Conservation (phyloP, 64 coral and sea anemone species). For the Orbicella faveolata region DNA sequence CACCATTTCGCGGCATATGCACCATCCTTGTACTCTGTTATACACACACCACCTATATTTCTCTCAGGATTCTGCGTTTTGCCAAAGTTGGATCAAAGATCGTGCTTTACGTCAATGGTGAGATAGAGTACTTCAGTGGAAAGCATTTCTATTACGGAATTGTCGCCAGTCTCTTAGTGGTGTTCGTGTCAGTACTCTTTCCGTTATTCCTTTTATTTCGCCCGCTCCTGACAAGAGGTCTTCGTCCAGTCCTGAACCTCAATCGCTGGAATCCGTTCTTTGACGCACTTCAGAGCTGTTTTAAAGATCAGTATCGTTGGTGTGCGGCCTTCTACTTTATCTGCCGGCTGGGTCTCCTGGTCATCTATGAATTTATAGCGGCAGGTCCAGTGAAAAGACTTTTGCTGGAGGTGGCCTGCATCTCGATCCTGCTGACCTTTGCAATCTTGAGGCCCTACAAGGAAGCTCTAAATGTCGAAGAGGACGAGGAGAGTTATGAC, state of each 20-base stretch:
- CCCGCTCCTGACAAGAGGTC: background rate
- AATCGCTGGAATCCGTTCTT: constrained; percentile 12
- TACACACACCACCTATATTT: constrained; percentile 69
- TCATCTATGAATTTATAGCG: constrained; percentile 26
- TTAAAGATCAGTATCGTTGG: constrained; percentile 73
- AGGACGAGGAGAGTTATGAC: constrained; percentile 18
- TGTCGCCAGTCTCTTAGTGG: background rate
- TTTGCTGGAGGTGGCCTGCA: constrained; percentile 48
- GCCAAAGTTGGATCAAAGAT: constrained; percentile 40
- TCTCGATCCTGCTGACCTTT: constrained; percentile 47
- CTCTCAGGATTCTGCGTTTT: constrained; percentile 48
- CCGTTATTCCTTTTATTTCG: constrained; percentile 52
- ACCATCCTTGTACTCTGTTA: constrained; percentile 86
- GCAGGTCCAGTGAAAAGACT: constrained; percentile 11
- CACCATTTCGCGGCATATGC: constrained; percentile 70
- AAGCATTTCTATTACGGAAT: constrained; percentile 64
- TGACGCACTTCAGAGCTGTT: constrained; percentile 39
- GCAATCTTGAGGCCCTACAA: constrained; percentile 68
- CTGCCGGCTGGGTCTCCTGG: constrained; percentile 37
- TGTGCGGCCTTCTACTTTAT: constrained; percentile 79
- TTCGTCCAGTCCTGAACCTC: constrained; percentile 28
- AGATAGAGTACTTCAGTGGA: constrained; percentile 42
- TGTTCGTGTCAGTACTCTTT: constrained; percentile 35
- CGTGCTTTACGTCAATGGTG: constrained; percentile 41
- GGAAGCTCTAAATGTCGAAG: constrained; percentile 2